Base-by-base conservation (phyloP, 2,113 vertebrate genomes). In the Ceyx cyanopectus region DNA sequence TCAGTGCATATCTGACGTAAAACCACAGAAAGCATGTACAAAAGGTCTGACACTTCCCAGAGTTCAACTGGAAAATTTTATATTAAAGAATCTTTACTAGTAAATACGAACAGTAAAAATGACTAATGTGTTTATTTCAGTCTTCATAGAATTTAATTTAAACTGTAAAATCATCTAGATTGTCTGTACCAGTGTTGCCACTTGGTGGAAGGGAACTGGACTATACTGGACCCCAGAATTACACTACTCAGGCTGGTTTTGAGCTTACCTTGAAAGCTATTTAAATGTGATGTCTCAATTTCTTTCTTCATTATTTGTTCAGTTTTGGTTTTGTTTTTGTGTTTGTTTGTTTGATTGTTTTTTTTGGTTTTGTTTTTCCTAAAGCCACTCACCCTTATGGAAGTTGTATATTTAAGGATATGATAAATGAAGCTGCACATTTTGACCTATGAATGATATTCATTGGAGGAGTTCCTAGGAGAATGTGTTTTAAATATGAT, bases 401-500 rank as follows among this genome's bases (percentile, higher is more conserved):
- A 85, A 77, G 56, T 65, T 68, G 65, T 72, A 4, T 68, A 75
- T 37, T 85, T 84, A 85, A 93, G 61, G 45, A 19, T 92, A 40
- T 65, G 60, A 81, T 57, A 88, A 91, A 91, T 32, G 13, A 75
- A 75, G 72, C 68, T 93, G 72, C 68, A 78, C 0, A 1, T 63
- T 89, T 80, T 92, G 81, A 92, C 72, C 82, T 87, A 32, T 57
- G 79, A 96, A 89, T 81, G 5, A 23, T 81, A 77, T 40, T 94
- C 40, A 37, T 43, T 54, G 51, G 40, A 77, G 76, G 87, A 80
- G 26, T 29, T 92, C 57, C 65, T 69, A 54, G 53, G 57, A 91
- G 81, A 93, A 89, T 0, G 1, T 70, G 57, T 29, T 81, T 91
- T 94, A 92, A 96, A 95, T 75, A 92, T 87, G 92, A 96, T 95